Conservation (phyloP, 2,888 invertebrate species). For the Scaptomyza parva region DNA sequence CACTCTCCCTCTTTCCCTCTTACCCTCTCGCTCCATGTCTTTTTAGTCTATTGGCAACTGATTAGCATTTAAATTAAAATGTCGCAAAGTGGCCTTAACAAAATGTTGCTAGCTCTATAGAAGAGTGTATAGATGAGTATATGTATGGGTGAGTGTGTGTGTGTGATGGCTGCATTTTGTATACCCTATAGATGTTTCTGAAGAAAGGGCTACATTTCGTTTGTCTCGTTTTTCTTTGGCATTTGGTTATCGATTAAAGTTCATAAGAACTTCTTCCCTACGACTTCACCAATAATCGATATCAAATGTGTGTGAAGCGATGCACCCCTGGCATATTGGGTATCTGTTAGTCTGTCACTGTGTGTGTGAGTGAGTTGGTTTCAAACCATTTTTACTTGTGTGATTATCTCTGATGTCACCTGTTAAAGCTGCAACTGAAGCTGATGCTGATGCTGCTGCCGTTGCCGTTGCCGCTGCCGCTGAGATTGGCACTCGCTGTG, state of each 20-base stretch:
- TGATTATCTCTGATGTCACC: constrained; percentile 62
- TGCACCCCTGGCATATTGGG: not conserved
- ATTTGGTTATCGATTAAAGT: too few species aligned
- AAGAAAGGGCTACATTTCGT: too few species aligned
- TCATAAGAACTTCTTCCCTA: not conserved
- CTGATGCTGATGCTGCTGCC: constrained; percentile 45
- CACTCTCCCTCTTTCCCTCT: not conserved
- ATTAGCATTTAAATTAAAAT: constrained; percentile 79
- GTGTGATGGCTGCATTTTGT: constrained; percentile 13
- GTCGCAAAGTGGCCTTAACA: constrained; percentile 80
- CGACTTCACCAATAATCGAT: not conserved
- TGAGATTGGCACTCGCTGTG: constrained; percentile 57
- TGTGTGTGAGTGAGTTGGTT: too few species aligned
- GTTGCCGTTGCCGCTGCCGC: constrained; percentile 43
- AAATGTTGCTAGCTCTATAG: constrained; percentile 61
- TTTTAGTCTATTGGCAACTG: constrained; percentile 77
- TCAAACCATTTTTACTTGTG: constrained; percentile 3
- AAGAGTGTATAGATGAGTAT: constrained; percentile 1
- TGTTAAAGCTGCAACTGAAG: constrained; percentile 62
- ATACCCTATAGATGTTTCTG: constrained; percentile 27
- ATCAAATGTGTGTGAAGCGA: not conserved
- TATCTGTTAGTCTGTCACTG: not conserved
- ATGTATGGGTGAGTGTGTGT: constrained; percentile 6
- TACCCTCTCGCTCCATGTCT: constrained; percentile 45
- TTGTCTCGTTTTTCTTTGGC: not conserved